Conservation (phyloP, 2,888 invertebrate genomes). For the Pristionchus japonicus region DNA sequence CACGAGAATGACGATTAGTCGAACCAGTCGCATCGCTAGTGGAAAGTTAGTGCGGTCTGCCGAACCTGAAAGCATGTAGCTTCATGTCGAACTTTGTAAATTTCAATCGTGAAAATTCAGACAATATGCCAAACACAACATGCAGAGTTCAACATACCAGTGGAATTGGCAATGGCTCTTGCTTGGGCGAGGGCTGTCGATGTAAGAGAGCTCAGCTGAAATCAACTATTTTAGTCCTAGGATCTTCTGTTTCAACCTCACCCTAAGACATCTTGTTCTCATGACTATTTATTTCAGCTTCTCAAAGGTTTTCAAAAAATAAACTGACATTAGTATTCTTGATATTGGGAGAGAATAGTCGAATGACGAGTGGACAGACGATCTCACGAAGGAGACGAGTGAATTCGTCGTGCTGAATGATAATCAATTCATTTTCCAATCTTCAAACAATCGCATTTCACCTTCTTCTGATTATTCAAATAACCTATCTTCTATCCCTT, state of each 20-base stretch:
- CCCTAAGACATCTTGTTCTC: background rate
- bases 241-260: background rate
- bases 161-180: conserved; percentile 38
- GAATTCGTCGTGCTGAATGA: conserved; percentile 93
- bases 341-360: conserved; percentile 97
- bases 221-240: background rate
- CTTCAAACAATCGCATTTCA: background rate
- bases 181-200: conserved; percentile 41
- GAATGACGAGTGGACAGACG: conserved; percentile 97
- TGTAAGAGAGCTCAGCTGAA: conserved; percentile 41
- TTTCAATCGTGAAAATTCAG: too few relatives aligned
- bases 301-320: background rate
- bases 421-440: conserved; percentile 42
- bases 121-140: too few relatives aligned
- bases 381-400: conserved; percentile 93
- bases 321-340: conserved; percentile 83
- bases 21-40: conserved; percentile 91
- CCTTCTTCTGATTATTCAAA: background rate
- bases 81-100: too few relatives aligned
- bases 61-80: too few relatives aligned
- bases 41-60: conserved; percentile 95
- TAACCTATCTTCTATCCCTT: background rate
- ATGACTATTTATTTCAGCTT: too few relatives aligned
- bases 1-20: conserved; percentile 92
- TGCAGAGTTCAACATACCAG: background rate